Percentiles rank a stretch among this genome's conserved stretches.
phyloP scores from a whole-genome alignment of 2,113 vertebrate species.

The Brachyhypopomus occidentalis region DNA sequence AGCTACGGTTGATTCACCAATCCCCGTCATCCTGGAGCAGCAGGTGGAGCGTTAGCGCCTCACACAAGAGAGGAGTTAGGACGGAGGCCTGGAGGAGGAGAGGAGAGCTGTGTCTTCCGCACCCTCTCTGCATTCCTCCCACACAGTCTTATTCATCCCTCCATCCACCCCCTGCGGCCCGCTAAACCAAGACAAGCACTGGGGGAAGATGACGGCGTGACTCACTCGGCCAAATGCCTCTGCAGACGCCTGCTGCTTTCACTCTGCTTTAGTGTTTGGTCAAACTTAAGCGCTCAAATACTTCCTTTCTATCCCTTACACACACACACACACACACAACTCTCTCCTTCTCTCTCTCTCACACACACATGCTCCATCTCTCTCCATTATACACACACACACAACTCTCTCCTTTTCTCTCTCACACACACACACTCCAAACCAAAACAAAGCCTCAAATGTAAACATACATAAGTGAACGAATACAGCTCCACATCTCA shows the following conservation, averaged over 20 bases:
- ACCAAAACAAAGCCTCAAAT: constrained; percentile 30
- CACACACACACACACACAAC: background rate
- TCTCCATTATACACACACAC: background rate
- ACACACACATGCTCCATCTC: background rate
- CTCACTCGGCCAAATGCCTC: constrained; percentile 28
- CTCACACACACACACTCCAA: background rate
- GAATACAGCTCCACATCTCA: constrained; percentile 6
- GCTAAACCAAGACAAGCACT: background rate
- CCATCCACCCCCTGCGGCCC: background rate
- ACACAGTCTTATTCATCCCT: constrained; percentile 13
- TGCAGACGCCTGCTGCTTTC: constrained; percentile 31
- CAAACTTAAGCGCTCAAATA: no score
- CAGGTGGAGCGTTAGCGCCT: constrained; percentile 47
- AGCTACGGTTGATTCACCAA: constrained; percentile 60
- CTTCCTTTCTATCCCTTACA: background rate
- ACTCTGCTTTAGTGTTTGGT: background rate
- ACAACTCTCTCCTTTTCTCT: background rate
- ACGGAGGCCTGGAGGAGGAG: constrained; percentile 11
- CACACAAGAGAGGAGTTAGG: constrained; percentile 45
- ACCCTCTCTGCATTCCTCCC: constrained; percentile 15
- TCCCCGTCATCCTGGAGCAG: constrained; percentile 51
- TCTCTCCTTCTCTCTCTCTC: background rate
- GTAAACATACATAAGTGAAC: background rate
- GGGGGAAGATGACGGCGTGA: constrained; percentile 24
- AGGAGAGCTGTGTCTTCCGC: background rate